These are phyloP conservation scores for Agrilus biguttatus DNA, from an alignment of 2,888 invertebrate genomes.

Conservation along the genomic window DNA sequence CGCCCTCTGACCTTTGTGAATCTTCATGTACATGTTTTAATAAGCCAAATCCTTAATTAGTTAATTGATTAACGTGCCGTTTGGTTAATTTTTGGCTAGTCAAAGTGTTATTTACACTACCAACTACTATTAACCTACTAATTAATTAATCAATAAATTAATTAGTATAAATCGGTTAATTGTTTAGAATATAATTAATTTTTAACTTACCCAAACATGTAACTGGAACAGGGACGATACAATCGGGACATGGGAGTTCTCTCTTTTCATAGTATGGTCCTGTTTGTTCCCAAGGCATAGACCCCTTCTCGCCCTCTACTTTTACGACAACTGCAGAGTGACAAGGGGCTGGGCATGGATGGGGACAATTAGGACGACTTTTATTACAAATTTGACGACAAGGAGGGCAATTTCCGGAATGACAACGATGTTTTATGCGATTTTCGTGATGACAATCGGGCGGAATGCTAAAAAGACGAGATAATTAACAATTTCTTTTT, in stretches of 20 bases:
- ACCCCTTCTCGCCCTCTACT: conserved; percentile 39
- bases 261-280: conserved; percentile 33
- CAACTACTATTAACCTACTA: too few relatives aligned
- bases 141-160: too few relatives aligned
- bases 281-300: conserved; percentile 49
- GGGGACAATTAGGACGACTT: conserved; percentile 41
- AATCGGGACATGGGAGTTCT: conserved; percentile 54
- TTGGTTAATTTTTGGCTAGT: too few relatives aligned
- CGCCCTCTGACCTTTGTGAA: too few relatives aligned
- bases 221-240: conserved; percentile 52
- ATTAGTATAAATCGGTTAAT: too few relatives aligned
- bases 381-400: conserved; percentile 65
- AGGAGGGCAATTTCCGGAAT: conserved; percentile 70
- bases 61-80: too few relatives aligned
- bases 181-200: too few relatives aligned
- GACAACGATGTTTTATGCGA: conserved; percentile 63
- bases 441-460: conserved; percentile 73
- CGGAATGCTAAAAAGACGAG: conserved; percentile 37
- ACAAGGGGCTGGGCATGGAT: conserved; percentile 57
- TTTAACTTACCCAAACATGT: conserved; percentile 41
- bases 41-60: too few relatives aligned
- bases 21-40: too few relatives aligned
- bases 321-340: conserved; percentile 60
- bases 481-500: too few relatives aligned
- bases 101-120: too few relatives aligned